phyloP scores from a whole-genome alignment of 2,797 vertebrate species.

The Danionella dracula region DNA sequence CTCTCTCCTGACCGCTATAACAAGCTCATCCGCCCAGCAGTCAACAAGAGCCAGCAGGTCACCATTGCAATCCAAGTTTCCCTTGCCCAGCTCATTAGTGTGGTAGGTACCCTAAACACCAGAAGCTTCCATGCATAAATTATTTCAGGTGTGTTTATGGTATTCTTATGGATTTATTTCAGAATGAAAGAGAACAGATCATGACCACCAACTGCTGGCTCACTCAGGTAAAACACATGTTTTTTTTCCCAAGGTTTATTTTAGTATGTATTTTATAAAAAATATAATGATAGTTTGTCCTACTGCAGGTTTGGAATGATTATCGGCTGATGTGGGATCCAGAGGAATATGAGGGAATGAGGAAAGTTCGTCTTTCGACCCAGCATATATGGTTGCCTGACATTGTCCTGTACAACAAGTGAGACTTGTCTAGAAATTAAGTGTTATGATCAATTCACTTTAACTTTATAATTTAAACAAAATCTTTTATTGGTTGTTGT shows the following conservation, averaged over 20 bases:
- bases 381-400: slow-evolving; percentile 79
- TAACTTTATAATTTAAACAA: too few species aligned
- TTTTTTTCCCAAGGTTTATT: background rate
- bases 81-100: slow-evolving; percentile 75
- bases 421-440: slow-evolving; percentile 15
- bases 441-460: too few species aligned
- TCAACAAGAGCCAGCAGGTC: slow-evolving; percentile 76
- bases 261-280: background rate
- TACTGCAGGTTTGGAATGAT: slow-evolving; percentile 70
- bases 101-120: slow-evolving; percentile 56
- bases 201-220: slow-evolving; percentile 98
- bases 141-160: too few species aligned
- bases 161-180: slow-evolving; percentile 39
- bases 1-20: slow-evolving; percentile 43
- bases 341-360: slow-evolving; percentile 73
- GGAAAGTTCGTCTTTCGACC: slow-evolving; percentile 73
- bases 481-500: too few species aligned
- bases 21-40: slow-evolving; percentile 71
- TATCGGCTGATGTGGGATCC: slow-evolving; percentile 78
- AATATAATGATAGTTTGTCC: slow-evolving; percentile 6
- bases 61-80: slow-evolving; percentile 75
- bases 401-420: slow-evolving; percentile 82
- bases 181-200: slow-evolving; percentile 97
- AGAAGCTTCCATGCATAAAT: background rate
- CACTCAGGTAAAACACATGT: slow-evolving; percentile 75